These are phyloP conservation scores for Eupsilia transversa DNA, from an alignment of 2,888 invertebrate genomes.

Conservation along the genomic window DNA sequence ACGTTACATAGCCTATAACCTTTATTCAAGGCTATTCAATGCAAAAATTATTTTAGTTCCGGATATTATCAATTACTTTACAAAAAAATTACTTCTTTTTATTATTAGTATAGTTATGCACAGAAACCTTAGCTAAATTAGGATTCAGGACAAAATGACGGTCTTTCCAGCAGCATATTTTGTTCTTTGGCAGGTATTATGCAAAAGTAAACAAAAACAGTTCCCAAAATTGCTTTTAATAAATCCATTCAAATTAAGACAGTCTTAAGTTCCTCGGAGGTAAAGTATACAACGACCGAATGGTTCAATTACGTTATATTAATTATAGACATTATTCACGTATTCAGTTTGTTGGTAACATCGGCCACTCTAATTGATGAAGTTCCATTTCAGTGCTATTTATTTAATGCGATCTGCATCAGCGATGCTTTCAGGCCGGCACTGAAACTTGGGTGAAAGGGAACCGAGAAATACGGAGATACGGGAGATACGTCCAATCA, in stretches of 20 bases:
- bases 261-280: slow-evolving; percentile 45
- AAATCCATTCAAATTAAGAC: slow-evolving; percentile 61
- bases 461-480: slow-evolving; percentile 27
- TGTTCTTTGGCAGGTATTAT: neutral
- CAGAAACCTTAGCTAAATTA: neutral
- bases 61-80: no score
- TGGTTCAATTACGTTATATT: slow-evolving; percentile 62
- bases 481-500: slow-evolving; percentile 45
- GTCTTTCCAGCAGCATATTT: neutral
- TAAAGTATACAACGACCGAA: slow-evolving; percentile 53
- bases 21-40: no score
- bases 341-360: slow-evolving; percentile 56
- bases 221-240: slow-evolving; percentile 49
- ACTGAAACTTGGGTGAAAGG: slow-evolving; percentile 50
- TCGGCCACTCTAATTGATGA: slow-evolving; percentile 66
- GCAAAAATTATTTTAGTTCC: no score
- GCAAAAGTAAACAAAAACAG: slow-evolving; percentile 28
- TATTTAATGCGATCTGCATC: slow-evolving; percentile 71
- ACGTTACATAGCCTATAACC: no score
- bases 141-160: neutral
- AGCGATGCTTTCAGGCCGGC: slow-evolving; percentile 53
- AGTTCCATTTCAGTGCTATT: slow-evolving; percentile 67
- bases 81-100: no score
- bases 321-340: slow-evolving; percentile 62
- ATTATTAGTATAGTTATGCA: no score